Evolutionary conservation across 1,140 invertebrate species (phyloP).

Genomic region (Drosophila lowei): DNA sequence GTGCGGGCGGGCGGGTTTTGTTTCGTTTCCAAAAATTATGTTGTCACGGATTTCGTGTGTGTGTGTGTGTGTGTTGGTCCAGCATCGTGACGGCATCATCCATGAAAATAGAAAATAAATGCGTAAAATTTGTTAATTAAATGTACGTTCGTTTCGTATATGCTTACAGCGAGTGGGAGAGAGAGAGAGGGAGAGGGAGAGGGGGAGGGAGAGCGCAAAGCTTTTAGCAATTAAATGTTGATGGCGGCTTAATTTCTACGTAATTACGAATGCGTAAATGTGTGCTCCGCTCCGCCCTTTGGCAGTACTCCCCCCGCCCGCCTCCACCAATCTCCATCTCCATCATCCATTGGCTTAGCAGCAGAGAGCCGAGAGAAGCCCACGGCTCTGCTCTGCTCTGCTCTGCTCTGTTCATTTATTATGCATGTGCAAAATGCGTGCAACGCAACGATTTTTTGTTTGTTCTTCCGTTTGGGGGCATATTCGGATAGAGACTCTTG

Average conservation of each 20-base stretch:
- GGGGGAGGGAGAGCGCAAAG: slow-evolving; percentile 7
- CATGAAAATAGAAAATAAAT: slow-evolving; percentile 81
- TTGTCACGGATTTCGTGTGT: slow-evolving; percentile 49
- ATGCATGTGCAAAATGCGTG: slow-evolving; percentile 72
- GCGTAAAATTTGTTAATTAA: slow-evolving; percentile 82
- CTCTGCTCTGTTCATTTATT: slow-evolving; percentile 58
- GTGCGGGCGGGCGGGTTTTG: too few relatives aligned
- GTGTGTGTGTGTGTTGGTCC: slow-evolving; percentile 15
- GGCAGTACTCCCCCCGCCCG: too few relatives aligned
- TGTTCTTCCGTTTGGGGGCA: slow-evolving; percentile 12
- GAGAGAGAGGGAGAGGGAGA: too few relatives aligned
- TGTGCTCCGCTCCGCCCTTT: slow-evolving; percentile 32
- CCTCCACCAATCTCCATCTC: too few relatives aligned
- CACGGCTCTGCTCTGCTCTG: too few relatives aligned
- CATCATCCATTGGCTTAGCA: slow-evolving; percentile 55
- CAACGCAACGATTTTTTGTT: slow-evolving; percentile 23
- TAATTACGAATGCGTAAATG: slow-evolving; percentile 79
- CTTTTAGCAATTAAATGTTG: slow-evolving; percentile 79
- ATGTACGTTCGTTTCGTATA: slow-evolving; percentile 42
- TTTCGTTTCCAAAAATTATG: slow-evolving; percentile 58
- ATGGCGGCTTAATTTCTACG: slow-evolving; percentile 76
- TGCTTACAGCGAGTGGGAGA: too few relatives aligned
- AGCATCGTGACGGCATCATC: slow-evolving; percentile 25
- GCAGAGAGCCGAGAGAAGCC: background rate
- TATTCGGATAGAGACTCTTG: slow-evolving; percentile 16